phyloP scores from a whole-genome alignment of 2,888 invertebrate species.

The Orthosia gothica region DNA sequence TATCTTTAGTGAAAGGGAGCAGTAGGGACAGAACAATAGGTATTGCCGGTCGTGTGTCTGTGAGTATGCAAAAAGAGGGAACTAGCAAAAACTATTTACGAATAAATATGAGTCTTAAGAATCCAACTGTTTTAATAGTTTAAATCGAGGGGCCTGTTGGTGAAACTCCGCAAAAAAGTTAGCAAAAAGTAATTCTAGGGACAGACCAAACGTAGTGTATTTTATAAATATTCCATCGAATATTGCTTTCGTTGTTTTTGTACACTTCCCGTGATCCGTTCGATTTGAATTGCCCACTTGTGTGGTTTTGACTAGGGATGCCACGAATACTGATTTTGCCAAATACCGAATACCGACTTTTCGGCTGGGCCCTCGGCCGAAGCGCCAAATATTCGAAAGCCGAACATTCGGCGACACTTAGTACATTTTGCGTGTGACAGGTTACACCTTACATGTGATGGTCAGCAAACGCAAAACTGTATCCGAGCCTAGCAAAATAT shows the following conservation, averaged over 20 bases:
- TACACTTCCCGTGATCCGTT: background rate
- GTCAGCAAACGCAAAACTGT: no score
- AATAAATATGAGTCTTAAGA: background rate
- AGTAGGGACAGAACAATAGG: slow-evolving; percentile 46
- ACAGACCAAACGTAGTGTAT: background rate
- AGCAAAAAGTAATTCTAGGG: no score
- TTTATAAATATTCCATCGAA: background rate
- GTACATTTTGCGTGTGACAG: no score
- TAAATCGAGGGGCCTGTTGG: background rate
- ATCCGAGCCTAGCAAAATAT: no score
- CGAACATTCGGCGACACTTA: no score
- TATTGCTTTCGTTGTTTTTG: background rate
- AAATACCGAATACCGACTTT: no score
- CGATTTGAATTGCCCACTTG: no score
- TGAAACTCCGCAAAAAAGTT: background rate
- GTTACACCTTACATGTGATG: no score
- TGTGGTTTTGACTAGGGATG: no score
- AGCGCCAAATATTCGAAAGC: no score
- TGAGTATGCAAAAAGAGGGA: slow-evolving; percentile 7
- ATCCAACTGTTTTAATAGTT: background rate
- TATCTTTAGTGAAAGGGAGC: slow-evolving; percentile 53
- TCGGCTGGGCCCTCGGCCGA: no score
- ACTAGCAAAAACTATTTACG: background rate
- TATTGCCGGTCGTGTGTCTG: slow-evolving; percentile 21
- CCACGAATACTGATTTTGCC: no score